Conservation (phyloP, 2,113 vertebrate species). For the Apteryx mantelli region DNA sequence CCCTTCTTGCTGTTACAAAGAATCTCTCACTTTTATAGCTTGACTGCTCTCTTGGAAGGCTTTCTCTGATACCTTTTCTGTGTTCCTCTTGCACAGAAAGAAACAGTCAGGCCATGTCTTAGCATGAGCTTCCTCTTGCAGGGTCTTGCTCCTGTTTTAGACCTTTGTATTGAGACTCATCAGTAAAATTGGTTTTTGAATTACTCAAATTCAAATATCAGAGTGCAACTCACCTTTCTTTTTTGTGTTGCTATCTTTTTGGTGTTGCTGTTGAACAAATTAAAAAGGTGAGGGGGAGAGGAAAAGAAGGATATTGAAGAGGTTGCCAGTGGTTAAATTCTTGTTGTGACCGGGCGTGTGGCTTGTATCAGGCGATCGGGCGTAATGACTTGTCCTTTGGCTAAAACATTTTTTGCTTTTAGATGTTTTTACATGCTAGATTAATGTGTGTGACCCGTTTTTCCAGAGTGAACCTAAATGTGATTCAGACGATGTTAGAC, state of each 20-base stretch:
- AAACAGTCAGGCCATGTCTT: background rate
- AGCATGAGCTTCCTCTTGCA: background rate
- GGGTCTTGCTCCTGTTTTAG: background rate
- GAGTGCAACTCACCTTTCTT: background rate
- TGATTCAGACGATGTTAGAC: background rate
- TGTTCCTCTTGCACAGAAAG: background rate
- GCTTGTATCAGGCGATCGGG: conserved; percentile 9
- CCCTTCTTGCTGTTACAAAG: background rate
- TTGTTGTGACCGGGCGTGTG: background rate
- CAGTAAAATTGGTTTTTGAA: background rate
- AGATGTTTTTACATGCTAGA: conserved; percentile 10
- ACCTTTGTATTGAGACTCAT: background rate
- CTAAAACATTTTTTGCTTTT: conserved; percentile 1
- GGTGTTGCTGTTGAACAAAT: background rate
- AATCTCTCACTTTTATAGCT: background rate
- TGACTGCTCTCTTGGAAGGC: background rate
- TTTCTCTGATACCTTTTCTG: background rate
- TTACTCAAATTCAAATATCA: background rate
- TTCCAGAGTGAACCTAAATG: background rate
- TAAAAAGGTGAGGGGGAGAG: background rate
- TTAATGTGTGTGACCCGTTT: conserved; percentile 42
- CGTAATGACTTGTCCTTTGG: background rate
- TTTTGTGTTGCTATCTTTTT: background rate
- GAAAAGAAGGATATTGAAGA: background rate
- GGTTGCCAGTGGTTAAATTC: background rate